phyloP scores from a whole-genome alignment of 2,113 vertebrate genomes.

The Lagopus muta region DNA sequence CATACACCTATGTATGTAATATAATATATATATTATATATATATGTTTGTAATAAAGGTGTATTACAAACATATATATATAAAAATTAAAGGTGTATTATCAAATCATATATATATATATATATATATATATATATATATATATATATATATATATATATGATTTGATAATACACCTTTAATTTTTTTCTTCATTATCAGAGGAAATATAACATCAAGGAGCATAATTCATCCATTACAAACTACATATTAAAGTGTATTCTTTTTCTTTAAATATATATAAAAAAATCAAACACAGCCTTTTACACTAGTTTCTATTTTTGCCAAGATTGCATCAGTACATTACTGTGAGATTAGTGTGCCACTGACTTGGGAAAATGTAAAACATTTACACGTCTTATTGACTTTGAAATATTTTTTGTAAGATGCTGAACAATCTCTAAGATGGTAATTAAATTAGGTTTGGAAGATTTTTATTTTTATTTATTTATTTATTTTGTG shows the following conservation, averaged over 20 bases:
- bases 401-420: conserved; percentile 6
- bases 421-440: neutral
- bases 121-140: too few species aligned
- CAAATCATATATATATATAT: too few species aligned
- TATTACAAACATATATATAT: too few species aligned
- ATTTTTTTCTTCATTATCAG: neutral
- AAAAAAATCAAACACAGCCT: neutral
- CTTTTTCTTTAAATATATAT: neutral
- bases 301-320: neutral
- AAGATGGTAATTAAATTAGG: neutral
- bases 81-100: too few species aligned
- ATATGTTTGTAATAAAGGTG: too few species aligned
- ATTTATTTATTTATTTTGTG: neutral
- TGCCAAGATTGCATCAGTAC: neutral
- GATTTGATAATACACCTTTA: neutral
- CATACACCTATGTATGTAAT: too few species aligned
- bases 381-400: neutral
- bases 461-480: neutral
- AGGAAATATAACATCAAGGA: neutral
- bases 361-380: neutral
- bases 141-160: neutral
- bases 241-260: neutral
- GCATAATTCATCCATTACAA: neutral
- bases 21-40: too few species aligned
- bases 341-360: neutral